Conservation (phyloP, 1,140 invertebrate genomes). For the Cotesia typhae region DNA sequence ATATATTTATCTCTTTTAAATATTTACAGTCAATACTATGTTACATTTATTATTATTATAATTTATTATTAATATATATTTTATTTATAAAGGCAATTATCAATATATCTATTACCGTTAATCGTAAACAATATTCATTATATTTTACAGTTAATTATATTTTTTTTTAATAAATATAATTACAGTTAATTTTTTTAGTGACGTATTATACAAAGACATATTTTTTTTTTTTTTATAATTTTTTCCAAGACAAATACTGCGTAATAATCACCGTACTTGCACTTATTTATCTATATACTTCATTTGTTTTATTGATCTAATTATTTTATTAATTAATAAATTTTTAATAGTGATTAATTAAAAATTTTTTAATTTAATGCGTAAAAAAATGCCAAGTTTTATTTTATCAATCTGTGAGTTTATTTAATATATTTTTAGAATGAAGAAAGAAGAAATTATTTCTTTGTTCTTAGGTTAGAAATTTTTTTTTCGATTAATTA, state of each 20-base stretch:
- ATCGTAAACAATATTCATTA: conserved; percentile 32
- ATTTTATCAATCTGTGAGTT: not conserved
- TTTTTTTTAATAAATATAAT: conserved; percentile 13
- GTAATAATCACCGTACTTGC: not conserved
- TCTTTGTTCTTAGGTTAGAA: too few species aligned
- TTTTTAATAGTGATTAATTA: too few species aligned
- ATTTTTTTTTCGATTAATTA: too few species aligned
- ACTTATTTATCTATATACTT: too few species aligned
- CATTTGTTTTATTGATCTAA: too few species aligned
- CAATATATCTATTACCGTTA: conserved; percentile 59
- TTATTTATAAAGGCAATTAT: conserved; percentile 65
- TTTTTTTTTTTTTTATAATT: not conserved
- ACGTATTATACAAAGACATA: not conserved
- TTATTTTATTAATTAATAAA: too few species aligned
- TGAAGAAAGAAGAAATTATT: too few species aligned
- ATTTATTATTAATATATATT: conserved; percentile 28
- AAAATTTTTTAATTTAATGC: too few species aligned
- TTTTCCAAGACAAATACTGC: not conserved
- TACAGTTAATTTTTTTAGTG: conserved; percentile 14
- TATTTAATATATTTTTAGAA: not conserved
- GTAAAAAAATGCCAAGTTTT: too few species aligned
- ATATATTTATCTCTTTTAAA: conserved; percentile 57
- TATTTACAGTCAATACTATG: conserved; percentile 55
- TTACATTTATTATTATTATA: too few species aligned
- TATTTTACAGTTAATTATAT: conserved; percentile 20